Evolutionary conservation across 2,797 vertebrate species (phyloP).

Genomic region (Morelia viridis): DNA sequence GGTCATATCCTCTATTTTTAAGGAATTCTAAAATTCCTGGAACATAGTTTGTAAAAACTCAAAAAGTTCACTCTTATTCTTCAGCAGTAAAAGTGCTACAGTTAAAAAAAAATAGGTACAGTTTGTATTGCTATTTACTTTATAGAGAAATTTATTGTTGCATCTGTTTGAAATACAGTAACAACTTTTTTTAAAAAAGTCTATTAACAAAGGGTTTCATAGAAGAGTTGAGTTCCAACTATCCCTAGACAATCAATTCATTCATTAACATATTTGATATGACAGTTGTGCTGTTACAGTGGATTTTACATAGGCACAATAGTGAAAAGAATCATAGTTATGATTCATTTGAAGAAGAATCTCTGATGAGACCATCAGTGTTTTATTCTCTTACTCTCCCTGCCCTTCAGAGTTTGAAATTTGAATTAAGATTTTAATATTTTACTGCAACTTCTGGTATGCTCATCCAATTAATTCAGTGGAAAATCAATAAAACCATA

Average conservation of each 20-base stretch:
- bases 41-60: neutral
- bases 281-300: neutral
- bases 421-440: neutral
- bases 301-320: neutral
- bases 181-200: neutral
- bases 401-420: neutral
- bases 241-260: neutral
- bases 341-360: neutral
- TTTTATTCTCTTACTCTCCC: neutral
- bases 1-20: neutral
- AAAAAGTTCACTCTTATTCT: constrained; percentile 20
- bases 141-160: neutral
- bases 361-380: fast-evolving
- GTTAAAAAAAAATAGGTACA: neutral
- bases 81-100: neutral
- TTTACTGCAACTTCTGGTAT: neutral
- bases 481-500: fast-evolving
- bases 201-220: neutral
- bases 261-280: constrained; percentile 15
- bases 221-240: constrained; percentile 4
- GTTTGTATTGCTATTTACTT: neutral
- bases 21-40: neutral
- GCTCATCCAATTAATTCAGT: neutral
- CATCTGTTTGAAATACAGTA: neutral
- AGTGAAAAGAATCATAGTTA: fast-evolving